Percentiles rank a stretch among this genome's conserved stretches.
phyloP scores from a whole-genome alignment of 2,888 invertebrate species.

The Villa cingulata region DNA sequence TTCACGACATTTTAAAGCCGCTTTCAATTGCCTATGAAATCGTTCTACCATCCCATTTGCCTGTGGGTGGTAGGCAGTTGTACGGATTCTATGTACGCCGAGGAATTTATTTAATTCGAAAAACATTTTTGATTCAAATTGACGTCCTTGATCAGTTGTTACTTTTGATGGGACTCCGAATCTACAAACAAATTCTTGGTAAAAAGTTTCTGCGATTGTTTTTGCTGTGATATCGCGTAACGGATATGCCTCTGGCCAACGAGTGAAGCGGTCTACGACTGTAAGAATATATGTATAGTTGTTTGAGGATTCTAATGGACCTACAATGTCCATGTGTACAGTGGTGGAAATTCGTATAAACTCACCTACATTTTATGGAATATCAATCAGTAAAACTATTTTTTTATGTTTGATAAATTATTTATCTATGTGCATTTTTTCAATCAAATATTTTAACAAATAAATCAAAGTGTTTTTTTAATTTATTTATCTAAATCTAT shows the following conservation, averaged over 20 bases:
- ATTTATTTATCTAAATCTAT: too few relatives aligned
- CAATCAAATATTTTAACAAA: too few relatives aligned
- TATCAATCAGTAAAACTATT: too few relatives aligned
- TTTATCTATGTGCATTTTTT: too few relatives aligned
- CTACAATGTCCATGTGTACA: slow-evolving; percentile 27
- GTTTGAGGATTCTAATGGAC: slow-evolving; percentile 20
- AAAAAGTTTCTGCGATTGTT: slow-evolving; percentile 9
- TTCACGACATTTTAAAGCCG: background rate
- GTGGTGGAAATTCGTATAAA: too few relatives aligned
- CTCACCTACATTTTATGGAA: too few relatives aligned
- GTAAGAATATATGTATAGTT: slow-evolving; percentile 10
- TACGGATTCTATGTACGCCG: slow-evolving; percentile 4
- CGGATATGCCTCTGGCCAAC: slow-evolving; percentile 12
- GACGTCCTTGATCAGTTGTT: slow-evolving; percentile 9
- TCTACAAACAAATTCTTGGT: slow-evolving; percentile 10
- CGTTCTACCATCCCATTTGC: slow-evolving; percentile 9
- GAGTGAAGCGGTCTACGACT: slow-evolving; percentile 9
- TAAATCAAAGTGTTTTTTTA: too few relatives aligned
- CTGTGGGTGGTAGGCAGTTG: slow-evolving; percentile 10
- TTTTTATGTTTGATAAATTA: too few relatives aligned
- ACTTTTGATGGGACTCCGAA: slow-evolving; percentile 9
- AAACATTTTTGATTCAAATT: slow-evolving; percentile 11
- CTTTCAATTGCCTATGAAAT: slow-evolving; percentile 9
- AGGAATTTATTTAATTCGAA: slow-evolving; percentile 3
- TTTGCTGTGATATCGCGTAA: slow-evolving; percentile 9